A percentile compares a stretch with the other conserved stretches of the same genome.
Evolutionary conservation across 1,140 invertebrate genomes (phyloP).

Genomic region (Nephila pilipes): DNA sequence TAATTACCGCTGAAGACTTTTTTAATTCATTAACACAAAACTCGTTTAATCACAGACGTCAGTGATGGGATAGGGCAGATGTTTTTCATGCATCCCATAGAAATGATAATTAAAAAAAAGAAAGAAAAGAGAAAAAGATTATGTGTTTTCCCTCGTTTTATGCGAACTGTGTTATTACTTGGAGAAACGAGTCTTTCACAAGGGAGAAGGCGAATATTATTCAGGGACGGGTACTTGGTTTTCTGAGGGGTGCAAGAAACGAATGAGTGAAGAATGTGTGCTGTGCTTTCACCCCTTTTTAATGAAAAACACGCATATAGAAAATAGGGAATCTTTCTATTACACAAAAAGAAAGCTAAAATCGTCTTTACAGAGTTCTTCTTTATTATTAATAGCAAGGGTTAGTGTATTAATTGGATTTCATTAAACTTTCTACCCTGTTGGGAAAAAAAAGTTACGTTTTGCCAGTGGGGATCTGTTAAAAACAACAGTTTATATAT

Average conservation of each 20-base stretch:
- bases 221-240: constrained; percentile 13
- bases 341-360: not conserved
- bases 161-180: constrained; percentile 58
- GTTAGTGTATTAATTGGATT: not conserved
- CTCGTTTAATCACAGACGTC: constrained; percentile 69
- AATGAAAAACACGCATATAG: constrained; percentile 17
- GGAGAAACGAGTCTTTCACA: constrained; percentile 52
- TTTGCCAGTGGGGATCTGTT: too few relatives aligned
- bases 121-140: constrained; percentile 39
- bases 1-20: constrained; percentile 67
- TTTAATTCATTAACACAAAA: constrained; percentile 72
- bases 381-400: not conserved
- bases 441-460: too few relatives aligned
- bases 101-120: constrained; percentile 70
- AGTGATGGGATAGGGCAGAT: constrained; percentile 71
- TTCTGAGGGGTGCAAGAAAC: not conserved
- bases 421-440: too few relatives aligned
- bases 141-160: constrained; percentile 31
- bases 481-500: too few relatives aligned
- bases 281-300: constrained; percentile 9
- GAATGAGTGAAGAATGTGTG: not conserved
- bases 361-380: not conserved
- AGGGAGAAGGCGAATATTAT: constrained; percentile 45
- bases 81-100: constrained; percentile 65
- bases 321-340: not conserved